Base-by-base conservation (phyloP, 1,140 invertebrate species). In the Babylonia areolata region DNA sequence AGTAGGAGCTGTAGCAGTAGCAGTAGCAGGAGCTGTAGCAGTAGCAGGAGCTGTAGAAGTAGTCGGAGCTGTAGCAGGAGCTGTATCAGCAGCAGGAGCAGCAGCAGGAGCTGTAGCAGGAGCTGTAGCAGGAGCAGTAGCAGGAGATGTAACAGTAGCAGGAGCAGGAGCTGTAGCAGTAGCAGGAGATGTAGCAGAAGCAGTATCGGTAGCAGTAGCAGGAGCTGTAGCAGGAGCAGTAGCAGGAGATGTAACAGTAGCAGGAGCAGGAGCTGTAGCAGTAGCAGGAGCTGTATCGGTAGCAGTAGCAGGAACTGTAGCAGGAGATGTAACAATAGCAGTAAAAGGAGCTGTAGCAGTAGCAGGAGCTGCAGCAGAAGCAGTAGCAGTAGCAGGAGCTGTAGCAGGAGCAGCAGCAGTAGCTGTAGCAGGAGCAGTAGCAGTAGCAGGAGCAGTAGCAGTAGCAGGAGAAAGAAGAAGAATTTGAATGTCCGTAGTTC, bases 281-380 rank as follows among this genome's bases (percentile, higher is more conserved):
- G 75, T 78, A 78, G 75, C 17, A 78, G 75, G 20, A 78, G 75
- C 35, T 28, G 33, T 33, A 78, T 20, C 58, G n/a, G 58, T n/a
- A 64, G 58, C 58, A 64, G 58, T n/a, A 64, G 58, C 58, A 64
- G 58, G 17, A 64, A 20, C 58, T 20, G 17, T n/a, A 17, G n/a
- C 35, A 78, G 75, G 20, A 78, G 75, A 17, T 37, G 79, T n/a
- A 28, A 40, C 15, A 81, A 42, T n/a, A 40, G 39, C 17, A 81
- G 79, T n/a, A 40, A 40, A 31, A 40, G 79, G 51, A 40, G 39
- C 15, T 17, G 79, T 37, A 40, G 39, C 17, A 81, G 79, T 37
- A 40, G 31, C 17, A 81, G 79, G n/a, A 28, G n/a, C n/a, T n/a
- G n/a, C n/a, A n/a, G n/a, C n/a, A n/a, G n/a, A n/a, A n/a, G n/a